phyloP scores from a whole-genome alignment of 92 coral and sea anemone species.

The Virgularia gustaviana region DNA sequence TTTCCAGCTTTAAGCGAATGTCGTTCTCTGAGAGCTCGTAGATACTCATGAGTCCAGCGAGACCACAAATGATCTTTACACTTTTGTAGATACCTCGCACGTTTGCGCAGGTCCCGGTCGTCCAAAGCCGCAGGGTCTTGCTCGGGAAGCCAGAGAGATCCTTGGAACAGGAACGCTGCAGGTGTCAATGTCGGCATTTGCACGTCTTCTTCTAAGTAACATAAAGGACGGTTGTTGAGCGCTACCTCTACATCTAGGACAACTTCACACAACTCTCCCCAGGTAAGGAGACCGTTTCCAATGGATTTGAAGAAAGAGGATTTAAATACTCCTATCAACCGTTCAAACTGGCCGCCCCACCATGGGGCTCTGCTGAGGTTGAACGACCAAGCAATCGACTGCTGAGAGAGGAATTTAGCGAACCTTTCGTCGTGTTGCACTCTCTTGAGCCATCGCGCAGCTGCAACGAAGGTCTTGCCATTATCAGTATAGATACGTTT shows the following conservation, averaged over 20 bases:
- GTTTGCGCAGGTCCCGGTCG: too few relatives aligned
- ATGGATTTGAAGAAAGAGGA: slow-evolving; percentile 11
- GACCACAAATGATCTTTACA: slow-evolving; percentile 13
- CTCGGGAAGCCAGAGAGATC: too few relatives aligned
- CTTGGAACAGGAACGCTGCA: too few relatives aligned
- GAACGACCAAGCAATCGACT: slow-evolving; percentile 4
- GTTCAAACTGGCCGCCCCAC: slow-evolving; percentile 25
- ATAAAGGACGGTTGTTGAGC: slow-evolving; percentile 10
- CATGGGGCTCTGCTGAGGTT: slow-evolving; percentile 3
- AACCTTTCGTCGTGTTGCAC: slow-evolving; percentile 2
- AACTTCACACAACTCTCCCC: slow-evolving; percentile 1
- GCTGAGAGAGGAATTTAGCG: neutral
- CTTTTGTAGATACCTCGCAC: neutral
- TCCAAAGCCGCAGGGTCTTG: too few relatives aligned
- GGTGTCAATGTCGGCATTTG: too few relatives aligned
- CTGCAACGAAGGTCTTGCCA: slow-evolving; percentile 8
- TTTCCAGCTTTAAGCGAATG: neutral
- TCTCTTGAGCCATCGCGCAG: slow-evolving; percentile 1
- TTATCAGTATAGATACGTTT: neutral
- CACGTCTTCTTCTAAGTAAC: too few relatives aligned
- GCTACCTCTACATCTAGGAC: slow-evolving; percentile 10
- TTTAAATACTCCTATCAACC: slow-evolving; percentile 2
- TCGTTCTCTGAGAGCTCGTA: neutral
- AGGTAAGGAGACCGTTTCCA: neutral
- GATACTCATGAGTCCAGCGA: slow-evolving; percentile 1